phyloP scores from a whole-genome alignment of 1,140 invertebrate genomes.

The Drosophila nasuta region DNA sequence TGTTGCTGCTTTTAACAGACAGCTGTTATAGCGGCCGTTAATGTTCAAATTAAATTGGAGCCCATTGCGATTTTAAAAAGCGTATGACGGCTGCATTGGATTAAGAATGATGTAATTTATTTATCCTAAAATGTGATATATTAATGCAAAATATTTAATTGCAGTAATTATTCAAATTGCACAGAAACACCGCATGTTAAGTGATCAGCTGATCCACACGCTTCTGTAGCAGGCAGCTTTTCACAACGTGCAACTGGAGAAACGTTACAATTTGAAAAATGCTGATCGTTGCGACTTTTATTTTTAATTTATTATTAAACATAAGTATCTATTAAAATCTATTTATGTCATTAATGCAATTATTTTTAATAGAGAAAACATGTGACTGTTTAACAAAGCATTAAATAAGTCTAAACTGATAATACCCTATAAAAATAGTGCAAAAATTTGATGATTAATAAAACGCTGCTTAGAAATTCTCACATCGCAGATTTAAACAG shows the following conservation, averaged over 20 bases:
- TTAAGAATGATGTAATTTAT: too few species aligned
- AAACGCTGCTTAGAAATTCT: background rate
- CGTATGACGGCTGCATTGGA: too few species aligned
- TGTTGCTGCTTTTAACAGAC: conserved; percentile 25
- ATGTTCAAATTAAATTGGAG: background rate
- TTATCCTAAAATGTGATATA: background rate
- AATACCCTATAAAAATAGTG: background rate
- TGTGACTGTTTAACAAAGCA: background rate
- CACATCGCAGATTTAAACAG: background rate
- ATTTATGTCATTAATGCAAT: too few species aligned
- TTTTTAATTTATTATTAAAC: background rate
- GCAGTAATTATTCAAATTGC: background rate
- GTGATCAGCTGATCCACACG: conserved; percentile 21
- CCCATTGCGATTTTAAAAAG: too few species aligned
- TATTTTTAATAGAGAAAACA: background rate
- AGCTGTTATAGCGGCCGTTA: background rate
- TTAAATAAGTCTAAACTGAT: background rate
- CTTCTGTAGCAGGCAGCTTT: conserved; percentile 3
- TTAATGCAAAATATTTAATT: too few species aligned
- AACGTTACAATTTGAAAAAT: conserved; percentile 26
- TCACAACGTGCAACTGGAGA: background rate
- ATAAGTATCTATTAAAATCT: background rate
- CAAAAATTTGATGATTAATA: background rate
- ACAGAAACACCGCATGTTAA: background rate
- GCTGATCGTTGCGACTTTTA: background rate